Percentiles rank a stretch among this genome's conserved stretches.
Conservation (phyloP, 1,140 invertebrate genomes). For the Paraescarpia echinospica region DNA sequence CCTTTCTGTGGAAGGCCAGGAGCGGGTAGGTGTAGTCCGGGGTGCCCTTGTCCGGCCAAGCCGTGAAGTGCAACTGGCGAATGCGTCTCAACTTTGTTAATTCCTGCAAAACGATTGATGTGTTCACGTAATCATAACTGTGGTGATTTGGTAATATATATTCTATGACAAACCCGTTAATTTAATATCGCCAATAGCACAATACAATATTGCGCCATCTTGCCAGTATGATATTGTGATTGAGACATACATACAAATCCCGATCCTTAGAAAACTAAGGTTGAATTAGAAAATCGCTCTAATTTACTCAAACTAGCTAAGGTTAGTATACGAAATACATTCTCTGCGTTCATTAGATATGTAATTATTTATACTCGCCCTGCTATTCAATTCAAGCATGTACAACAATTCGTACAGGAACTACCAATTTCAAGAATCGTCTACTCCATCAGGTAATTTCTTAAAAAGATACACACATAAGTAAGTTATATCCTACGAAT, state of each 20-base stretch:
- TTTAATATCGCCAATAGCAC: neutral
- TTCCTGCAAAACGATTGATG: neutral
- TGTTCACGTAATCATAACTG: too few species aligned
- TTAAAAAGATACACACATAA: neutral
- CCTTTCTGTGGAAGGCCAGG: conserved; percentile 19
- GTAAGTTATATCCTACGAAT: neutral
- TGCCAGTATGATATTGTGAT: too few species aligned
- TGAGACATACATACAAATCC: too few species aligned
- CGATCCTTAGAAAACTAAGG: neutral
- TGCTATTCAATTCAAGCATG: neutral
- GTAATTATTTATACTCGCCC: neutral
- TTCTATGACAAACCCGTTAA: neutral
- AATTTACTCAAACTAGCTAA: neutral
- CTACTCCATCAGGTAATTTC: too few species aligned
- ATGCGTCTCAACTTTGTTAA: neutral
- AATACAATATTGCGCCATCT: neutral
- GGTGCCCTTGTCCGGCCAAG: conserved; percentile 21
- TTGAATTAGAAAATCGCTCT: neutral
- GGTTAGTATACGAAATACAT: neutral
- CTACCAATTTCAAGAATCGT: neutral
- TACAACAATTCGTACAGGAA: neutral
- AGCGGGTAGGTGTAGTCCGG: conserved; percentile 21
- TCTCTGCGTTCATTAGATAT: neutral
- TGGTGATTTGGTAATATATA: neutral
- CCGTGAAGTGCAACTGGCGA: conserved; percentile 21